Evolutionary conservation across 2,888 invertebrate species (phyloP).

Genomic region (Tuberolachnus salignus): DNA sequence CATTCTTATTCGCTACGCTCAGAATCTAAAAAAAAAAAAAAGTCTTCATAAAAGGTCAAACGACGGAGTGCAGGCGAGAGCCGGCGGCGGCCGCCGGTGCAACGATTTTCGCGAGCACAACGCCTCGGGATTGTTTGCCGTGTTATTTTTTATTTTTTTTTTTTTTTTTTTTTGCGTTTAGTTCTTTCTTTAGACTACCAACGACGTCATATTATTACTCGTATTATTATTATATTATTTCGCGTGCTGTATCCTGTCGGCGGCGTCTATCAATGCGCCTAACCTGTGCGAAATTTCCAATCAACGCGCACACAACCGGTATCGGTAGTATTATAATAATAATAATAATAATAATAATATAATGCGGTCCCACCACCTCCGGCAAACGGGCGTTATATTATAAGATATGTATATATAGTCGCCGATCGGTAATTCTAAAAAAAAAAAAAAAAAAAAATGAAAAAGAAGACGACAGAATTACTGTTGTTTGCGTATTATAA

Average conservation of each 20-base stretch:
- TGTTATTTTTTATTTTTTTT: background rate
- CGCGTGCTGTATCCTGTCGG: background rate
- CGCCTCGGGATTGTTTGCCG: constrained; percentile 6
- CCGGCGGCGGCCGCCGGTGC: background rate
- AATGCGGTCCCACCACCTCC: background rate
- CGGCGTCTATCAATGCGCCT: constrained; percentile 19
- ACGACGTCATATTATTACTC: background rate
- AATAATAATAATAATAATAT: background rate
- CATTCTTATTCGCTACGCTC: too few species aligned
- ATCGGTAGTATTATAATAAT: background rate
- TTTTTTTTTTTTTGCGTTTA: background rate
- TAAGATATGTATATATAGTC: background rate
- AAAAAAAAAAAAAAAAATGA: constrained; percentile 3
- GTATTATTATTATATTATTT: background rate
- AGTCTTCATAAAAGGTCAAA: constrained; percentile 21
- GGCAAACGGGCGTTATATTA: background rate
- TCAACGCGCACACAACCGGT: constrained; percentile 13
- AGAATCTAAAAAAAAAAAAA: background rate
- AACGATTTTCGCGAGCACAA: background rate
- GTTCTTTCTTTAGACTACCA: background rate
- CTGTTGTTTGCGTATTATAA: constrained; percentile 27
- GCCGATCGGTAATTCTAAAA: background rate
- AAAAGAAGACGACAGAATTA: too few species aligned
- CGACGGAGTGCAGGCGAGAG: constrained; percentile 3
- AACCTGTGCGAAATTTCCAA: constrained; percentile 9